Conservation (phyloP, 2,888 invertebrate species). For the Tinea trinotella region DNA sequence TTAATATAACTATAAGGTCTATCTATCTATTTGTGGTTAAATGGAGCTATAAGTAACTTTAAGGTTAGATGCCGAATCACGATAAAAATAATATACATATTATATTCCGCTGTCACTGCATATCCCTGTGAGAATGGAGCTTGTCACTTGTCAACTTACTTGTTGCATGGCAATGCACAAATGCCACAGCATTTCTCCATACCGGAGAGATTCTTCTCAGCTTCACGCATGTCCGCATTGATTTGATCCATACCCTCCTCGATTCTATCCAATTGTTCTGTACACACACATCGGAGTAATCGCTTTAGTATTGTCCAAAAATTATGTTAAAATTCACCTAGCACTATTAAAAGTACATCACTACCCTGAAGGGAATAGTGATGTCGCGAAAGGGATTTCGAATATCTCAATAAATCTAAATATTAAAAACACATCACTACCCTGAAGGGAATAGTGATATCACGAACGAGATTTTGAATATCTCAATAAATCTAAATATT, state of each 20-base stretch:
- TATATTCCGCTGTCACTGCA: too few relatives aligned
- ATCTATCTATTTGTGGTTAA: too few relatives aligned
- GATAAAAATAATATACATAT: too few relatives aligned
- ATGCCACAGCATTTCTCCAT: conserved; percentile 99
- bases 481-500: conserved; percentile 24
- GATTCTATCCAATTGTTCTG: conserved; percentile 99
- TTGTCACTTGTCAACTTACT: conserved; percentile 84
- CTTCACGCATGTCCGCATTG: conserved; percentile 99
- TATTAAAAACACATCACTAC: background rate
- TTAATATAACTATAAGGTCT: too few relatives aligned
- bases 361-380: background rate
- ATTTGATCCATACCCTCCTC: conserved; percentile 99
- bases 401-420: conserved; percentile 26
- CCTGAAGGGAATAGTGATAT: background rate
- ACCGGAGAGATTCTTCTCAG: conserved; percentile 99
- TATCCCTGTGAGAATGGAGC: too few relatives aligned
- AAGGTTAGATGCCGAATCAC: too few relatives aligned
- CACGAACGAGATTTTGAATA: conserved; percentile 21
- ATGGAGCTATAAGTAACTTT: too few relatives aligned
- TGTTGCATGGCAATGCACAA: conserved; percentile 98
- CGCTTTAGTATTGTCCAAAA: conserved; percentile 42
- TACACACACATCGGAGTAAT: conserved; percentile 56
- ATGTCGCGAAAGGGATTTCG: background rate
- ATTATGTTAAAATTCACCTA: background rate
- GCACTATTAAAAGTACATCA: background rate